These are phyloP conservation scores for Atta texana DNA, from an alignment of 1,140 invertebrate species.

Conservation along the genomic window DNA sequence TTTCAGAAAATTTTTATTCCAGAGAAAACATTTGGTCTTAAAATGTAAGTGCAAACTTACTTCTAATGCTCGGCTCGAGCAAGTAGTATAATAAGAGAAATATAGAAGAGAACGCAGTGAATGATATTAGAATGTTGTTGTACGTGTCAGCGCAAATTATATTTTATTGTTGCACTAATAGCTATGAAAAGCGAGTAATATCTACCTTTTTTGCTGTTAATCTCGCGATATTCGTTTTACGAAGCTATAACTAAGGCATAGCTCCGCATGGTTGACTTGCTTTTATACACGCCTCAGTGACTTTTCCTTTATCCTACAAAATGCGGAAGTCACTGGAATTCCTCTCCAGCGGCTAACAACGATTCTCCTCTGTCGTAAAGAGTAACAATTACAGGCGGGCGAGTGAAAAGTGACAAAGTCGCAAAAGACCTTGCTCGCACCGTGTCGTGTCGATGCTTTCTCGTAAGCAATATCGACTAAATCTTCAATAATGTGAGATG, in stretches of 20 bases:
- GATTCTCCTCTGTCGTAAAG: constrained; percentile 67
- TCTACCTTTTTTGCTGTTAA: constrained; percentile 67
- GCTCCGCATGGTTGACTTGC: constrained; percentile 72
- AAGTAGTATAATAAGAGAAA: not conserved
- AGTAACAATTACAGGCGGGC: constrained; percentile 67
- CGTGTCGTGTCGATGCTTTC: constrained; percentile 37
- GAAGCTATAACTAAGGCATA: constrained; percentile 70
- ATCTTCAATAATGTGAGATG: constrained; percentile 21
- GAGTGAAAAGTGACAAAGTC: constrained; percentile 57
- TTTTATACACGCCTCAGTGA: constrained; percentile 66
- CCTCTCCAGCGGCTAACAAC: constrained; percentile 64
- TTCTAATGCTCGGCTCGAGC: not conserved
- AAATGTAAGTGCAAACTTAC: not conserved
- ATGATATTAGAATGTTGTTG: constrained; percentile 23
- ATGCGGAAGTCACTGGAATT: constrained; percentile 74
- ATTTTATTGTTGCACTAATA: constrained; percentile 45
- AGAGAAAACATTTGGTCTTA: not conserved
- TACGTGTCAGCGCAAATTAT: constrained; percentile 60
- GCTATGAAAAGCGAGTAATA: constrained; percentile 69
- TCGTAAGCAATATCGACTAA: constrained; percentile 35
- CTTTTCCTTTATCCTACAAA: constrained; percentile 74
- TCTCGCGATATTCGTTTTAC: constrained; percentile 72
- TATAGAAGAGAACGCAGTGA: too few relatives aligned
- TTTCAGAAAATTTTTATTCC: not conserved
- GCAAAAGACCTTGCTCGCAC: constrained; percentile 46